These are phyloP conservation scores for Gymnodraco acuticeps DNA, from an alignment of 2,797 vertebrate species.

Conservation along the genomic window DNA sequence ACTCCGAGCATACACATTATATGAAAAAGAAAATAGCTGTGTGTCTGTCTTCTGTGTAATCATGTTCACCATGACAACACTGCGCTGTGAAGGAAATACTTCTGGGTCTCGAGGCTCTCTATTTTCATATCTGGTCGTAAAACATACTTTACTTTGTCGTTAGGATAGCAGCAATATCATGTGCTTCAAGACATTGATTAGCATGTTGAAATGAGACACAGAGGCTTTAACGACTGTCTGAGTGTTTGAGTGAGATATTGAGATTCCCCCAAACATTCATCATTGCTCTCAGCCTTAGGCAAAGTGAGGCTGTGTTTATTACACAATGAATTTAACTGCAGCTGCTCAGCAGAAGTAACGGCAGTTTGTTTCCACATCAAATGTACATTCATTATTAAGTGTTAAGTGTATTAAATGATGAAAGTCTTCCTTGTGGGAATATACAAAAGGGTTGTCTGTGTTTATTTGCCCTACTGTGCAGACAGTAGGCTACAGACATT, in stretches of 20 bases:
- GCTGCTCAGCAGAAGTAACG: conserved; percentile 11
- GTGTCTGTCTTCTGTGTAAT: conserved; percentile 30
- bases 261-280: conserved; percentile 42
- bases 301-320: conserved; percentile 18
- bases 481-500: background rate
- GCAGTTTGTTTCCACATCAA: conserved; percentile 5
- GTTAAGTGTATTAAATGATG: no score
- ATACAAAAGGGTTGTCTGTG: background rate
- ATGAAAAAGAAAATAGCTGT: conserved; percentile 31
- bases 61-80: background rate
- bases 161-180: conserved; percentile 3
- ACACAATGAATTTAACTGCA: conserved; percentile 16
- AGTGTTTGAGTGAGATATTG: conserved; percentile 27
- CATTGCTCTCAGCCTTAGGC: conserved; percentile 42
- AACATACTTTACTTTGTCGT: conserved; percentile 19
- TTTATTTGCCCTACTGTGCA: background rate
- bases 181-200: conserved; percentile 20
- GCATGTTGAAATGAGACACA: background rate
- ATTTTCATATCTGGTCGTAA: conserved; percentile 13
- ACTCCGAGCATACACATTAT: conserved; percentile 23
- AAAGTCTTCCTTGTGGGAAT: background rate
- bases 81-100: conserved; percentile 11
- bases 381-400: background rate
- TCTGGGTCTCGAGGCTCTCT: background rate
- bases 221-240: conserved; percentile 21